Evolutionary conservation across 1,140 invertebrate species (phyloP).

Genomic region (Heliconius melpomene): DNA sequence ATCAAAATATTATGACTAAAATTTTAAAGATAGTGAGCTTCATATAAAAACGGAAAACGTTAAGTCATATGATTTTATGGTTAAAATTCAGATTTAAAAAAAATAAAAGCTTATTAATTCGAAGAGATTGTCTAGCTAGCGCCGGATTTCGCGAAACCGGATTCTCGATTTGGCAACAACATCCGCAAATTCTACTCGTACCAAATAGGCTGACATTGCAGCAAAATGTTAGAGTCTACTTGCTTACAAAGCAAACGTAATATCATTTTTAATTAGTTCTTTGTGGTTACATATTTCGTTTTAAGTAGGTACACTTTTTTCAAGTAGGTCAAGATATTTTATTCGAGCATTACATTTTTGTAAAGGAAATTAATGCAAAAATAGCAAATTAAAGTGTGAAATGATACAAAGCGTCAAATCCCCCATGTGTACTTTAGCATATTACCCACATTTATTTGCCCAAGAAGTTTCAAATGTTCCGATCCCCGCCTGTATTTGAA

Average conservation of each 20-base stretch:
- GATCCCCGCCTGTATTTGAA: not conserved
- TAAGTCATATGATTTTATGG: not conserved
- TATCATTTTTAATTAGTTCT: constrained; percentile 5
- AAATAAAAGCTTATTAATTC: constrained; percentile 38
- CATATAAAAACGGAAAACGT: not conserved
- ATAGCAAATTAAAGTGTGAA: no score
- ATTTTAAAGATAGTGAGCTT: no score
- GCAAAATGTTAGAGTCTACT: constrained; percentile 14
- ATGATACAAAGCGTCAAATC: no score
- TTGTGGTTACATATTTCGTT: not conserved
- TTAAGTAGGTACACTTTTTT: not conserved
- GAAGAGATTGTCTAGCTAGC: constrained; percentile 30
- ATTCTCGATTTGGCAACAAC: constrained; percentile 40
- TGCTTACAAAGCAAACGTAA: constrained; percentile 9
- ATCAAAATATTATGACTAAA: no score
- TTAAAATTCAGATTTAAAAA: not conserved
- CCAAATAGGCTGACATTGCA: constrained; percentile 29
- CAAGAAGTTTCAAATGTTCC: constrained; percentile 8
- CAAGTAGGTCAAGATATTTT: no score
- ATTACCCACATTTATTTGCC: constrained; percentile 7
- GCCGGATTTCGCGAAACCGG: constrained; percentile 28
- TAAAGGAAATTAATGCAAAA: no score
- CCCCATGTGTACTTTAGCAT: not conserved
- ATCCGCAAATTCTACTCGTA: constrained; percentile 33
- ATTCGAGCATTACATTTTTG: no score